Base-by-base conservation (phyloP, 1,140 invertebrate genomes). In the Polypedilum pembai region DNA sequence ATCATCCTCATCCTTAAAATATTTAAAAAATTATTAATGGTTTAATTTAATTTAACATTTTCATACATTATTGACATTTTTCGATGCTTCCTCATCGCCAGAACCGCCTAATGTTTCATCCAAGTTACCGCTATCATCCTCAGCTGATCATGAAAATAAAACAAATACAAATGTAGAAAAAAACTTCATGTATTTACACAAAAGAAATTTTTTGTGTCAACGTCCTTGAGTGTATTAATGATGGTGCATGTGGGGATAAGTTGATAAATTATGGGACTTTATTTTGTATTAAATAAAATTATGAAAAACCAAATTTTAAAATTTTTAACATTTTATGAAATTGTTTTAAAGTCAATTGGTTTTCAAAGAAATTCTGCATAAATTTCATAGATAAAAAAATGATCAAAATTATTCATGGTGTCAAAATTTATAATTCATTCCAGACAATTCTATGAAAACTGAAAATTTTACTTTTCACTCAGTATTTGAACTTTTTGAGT, bases 1-100 rank as follows among this genome's bases (percentile, higher is more conserved):
- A 79, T 94, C 92, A 81, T 91, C 90, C 79, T 94, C 92, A 77
- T 94, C 91, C 87, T 92, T 33, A 77, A 75, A 78, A 76, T 76
- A 76, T 74, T 73, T 65, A 75, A 75, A 41, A 72, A 66, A 8
- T n/a, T 8, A 74, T 74, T 15, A 73, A 73, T 40, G 17, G 15
- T 20, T 20, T 73, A 73, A 7, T 45, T 74, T 69, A 20, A 69
- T 20, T 33, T 33, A 33, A 33, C 5, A 33, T 3, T 5, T 33
- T 69, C 65, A 20, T 12, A 69, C 65, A 69, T 69, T 69, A 8
- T 69, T 20, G 5, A 69, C 20, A 21, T 20, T 17, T 73, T 17
- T 56, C 12, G 20, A 2, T 40, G 45, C 45, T 73, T 24, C 17
- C 12, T 17, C 33, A 5, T 63, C 40, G 7, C 40, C 24, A 8